A percentile compares a stretch with the other conserved stretches of the same genome.
Evolutionary conservation across 2,797 vertebrate species (phyloP).

Genomic region (Lateolabrax maculatus): DNA sequence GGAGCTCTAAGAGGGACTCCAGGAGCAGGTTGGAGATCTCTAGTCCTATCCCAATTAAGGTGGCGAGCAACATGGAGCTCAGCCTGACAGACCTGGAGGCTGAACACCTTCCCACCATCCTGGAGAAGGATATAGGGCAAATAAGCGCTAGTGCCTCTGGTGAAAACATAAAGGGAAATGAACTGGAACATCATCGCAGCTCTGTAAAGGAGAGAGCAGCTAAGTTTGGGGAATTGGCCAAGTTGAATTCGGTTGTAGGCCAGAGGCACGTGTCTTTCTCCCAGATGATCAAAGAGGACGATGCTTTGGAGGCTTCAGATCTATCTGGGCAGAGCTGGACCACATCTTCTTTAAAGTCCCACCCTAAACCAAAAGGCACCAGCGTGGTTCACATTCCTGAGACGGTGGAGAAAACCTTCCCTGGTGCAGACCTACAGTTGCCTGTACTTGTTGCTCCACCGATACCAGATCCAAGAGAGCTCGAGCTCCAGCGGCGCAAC

Average conservation of each 20-base stretch:
- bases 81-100: constrained; percentile 88
- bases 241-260: constrained; percentile 86
- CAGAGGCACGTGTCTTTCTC: constrained; percentile 90
- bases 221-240: constrained; percentile 91
- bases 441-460: constrained; percentile 86
- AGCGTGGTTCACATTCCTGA: constrained; percentile 84
- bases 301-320: constrained; percentile 84
- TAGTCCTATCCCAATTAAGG: constrained; percentile 96
- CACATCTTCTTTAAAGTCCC: constrained; percentile 60
- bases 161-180: constrained; percentile 85
- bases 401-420: constrained; percentile 89
- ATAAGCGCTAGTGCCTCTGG: constrained; percentile 87
- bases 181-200: constrained; percentile 81
- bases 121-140: constrained; percentile 84
- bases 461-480: constrained; percentile 87
- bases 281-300: constrained; percentile 87
- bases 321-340: constrained; percentile 85
- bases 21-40: constrained; percentile 95
- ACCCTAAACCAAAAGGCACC: constrained; percentile 72
- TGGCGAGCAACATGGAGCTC: constrained; percentile 91
- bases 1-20: constrained; percentile 90
- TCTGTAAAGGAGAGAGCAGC: constrained; percentile 93
- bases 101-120: constrained; percentile 80
- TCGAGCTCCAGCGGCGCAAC: constrained; percentile 93
- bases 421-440: constrained; percentile 87